A percentile compares a stretch with the other conserved stretches of the same genome.
Evolutionary conservation across 2,113 vertebrate species (phyloP).

Genomic region (Bufo bufo): DNA sequence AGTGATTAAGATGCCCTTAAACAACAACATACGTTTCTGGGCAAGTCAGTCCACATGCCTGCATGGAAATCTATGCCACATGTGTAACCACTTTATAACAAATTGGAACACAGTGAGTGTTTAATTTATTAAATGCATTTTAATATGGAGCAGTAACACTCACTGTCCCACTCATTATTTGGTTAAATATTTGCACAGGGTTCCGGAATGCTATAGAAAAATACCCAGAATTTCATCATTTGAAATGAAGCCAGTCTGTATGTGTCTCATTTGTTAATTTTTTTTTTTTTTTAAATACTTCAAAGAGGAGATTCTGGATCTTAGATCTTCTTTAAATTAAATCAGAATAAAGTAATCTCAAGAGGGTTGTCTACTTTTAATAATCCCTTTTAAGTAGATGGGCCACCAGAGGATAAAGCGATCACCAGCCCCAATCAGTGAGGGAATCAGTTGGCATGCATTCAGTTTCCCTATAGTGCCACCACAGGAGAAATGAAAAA

Average conservation of each 20-base stretch:
- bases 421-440: neutral
- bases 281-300: neutral
- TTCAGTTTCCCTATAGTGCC: neutral
- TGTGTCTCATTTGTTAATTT: slow-evolving; percentile 10
- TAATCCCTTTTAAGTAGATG: neutral
- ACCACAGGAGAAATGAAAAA: neutral
- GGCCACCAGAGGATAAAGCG: neutral
- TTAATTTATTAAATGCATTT: neutral
- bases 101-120: neutral
- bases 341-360: neutral
- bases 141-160: slow-evolving; percentile 17
- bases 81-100: slow-evolving; percentile 34
- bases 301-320: neutral
- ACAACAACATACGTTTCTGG: neutral
- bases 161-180: neutral
- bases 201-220: neutral
- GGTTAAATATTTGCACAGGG: neutral
- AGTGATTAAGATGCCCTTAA: neutral
- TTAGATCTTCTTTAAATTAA: neutral
- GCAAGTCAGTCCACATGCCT: neutral
- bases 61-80: slow-evolving; percentile 20
- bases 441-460: neutral
- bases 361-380: neutral
- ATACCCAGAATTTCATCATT: neutral
- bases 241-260: neutral